Percentiles rank a stretch among this genome's conserved stretches.
These are phyloP conservation scores for Drosophila navojoa DNA, from an alignment of 1,140 invertebrate species.

Conservation along the genomic window DNA sequence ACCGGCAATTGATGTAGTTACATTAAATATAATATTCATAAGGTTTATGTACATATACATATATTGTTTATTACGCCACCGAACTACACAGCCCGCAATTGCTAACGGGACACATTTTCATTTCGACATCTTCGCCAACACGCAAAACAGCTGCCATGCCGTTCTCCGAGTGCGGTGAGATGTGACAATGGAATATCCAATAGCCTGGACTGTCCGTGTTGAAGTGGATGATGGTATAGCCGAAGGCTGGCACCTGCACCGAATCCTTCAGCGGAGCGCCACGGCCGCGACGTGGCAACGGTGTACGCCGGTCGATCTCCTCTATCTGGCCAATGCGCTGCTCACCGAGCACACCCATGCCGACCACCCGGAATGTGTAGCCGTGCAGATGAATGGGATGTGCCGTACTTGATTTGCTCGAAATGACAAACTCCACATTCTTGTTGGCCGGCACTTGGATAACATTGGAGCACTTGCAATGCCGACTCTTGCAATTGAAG, in stretches of 20 bases:
- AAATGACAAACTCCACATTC: slow-evolving; percentile 73
- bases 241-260: slow-evolving; percentile 75
- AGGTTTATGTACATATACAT: background rate
- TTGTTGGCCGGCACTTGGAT: slow-evolving; percentile 78
- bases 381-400: slow-evolving; percentile 80
- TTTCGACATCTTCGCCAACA: slow-evolving; percentile 83
- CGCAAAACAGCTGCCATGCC: slow-evolving; percentile 86
- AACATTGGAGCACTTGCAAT: slow-evolving; percentile 76
- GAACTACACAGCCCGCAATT: slow-evolving; percentile 78
- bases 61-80: slow-evolving; percentile 46
- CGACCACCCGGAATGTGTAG: slow-evolving; percentile 80
- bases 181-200: slow-evolving; percentile 82
- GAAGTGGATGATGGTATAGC: slow-evolving; percentile 78
- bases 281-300: slow-evolving; percentile 54
- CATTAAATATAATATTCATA: background rate
- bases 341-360: slow-evolving; percentile 76
- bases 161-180: slow-evolving; percentile 85
- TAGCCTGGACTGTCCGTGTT: slow-evolving; percentile 76
- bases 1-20: background rate
- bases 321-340: slow-evolving; percentile 67
- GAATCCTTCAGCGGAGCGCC: slow-evolving; percentile 77
- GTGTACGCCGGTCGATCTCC: slow-evolving; percentile 60
- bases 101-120: slow-evolving; percentile 82
- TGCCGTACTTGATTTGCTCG: slow-evolving; percentile 64
- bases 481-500: slow-evolving; percentile 63